phyloP scores from a whole-genome alignment of 92 coral and sea anemone species.

The Epizoanthus ramosus region DNA sequence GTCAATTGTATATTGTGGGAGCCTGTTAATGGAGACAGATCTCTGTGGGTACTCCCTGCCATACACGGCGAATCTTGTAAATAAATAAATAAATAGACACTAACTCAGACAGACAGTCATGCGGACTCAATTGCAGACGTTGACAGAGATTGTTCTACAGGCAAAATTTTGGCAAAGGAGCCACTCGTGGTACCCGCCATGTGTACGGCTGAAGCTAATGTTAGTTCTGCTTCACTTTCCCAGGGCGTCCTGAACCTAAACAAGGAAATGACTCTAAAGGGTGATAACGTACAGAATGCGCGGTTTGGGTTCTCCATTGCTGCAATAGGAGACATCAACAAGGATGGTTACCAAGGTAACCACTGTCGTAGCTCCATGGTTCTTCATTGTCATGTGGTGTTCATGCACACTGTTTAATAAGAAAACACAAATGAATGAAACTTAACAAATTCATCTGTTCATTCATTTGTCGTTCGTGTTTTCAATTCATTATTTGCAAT shows the following conservation, averaged over 20 bases:
- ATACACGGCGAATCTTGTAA: too few relatives aligned
- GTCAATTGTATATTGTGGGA: too few relatives aligned
- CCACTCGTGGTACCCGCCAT: too few relatives aligned
- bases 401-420: not conserved
- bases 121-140: too few relatives aligned
- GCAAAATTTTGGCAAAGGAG: too few relatives aligned
- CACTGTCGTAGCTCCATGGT: too few relatives aligned
- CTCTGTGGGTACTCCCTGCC: too few relatives aligned
- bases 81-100: too few relatives aligned
- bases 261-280: conserved; percentile 21
- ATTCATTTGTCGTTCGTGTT: not conserved
- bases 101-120: too few relatives aligned
- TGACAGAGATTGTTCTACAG: too few relatives aligned
- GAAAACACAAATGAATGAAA: not conserved
- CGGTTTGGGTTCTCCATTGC: conserved; percentile 56
- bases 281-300: conserved; percentile 31
- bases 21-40: too few relatives aligned
- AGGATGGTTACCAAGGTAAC: conserved; percentile 46
- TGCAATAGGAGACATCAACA: conserved; percentile 52
- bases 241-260: conserved; percentile 32
- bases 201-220: too few relatives aligned
- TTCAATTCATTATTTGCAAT: not conserved
- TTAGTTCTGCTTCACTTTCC: not conserved
- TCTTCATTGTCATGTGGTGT: not conserved
- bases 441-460: not conserved